These are phyloP conservation scores for Lydus trimaculatus DNA, from an alignment of 2,888 invertebrate species.

Conservation along the genomic window DNA sequence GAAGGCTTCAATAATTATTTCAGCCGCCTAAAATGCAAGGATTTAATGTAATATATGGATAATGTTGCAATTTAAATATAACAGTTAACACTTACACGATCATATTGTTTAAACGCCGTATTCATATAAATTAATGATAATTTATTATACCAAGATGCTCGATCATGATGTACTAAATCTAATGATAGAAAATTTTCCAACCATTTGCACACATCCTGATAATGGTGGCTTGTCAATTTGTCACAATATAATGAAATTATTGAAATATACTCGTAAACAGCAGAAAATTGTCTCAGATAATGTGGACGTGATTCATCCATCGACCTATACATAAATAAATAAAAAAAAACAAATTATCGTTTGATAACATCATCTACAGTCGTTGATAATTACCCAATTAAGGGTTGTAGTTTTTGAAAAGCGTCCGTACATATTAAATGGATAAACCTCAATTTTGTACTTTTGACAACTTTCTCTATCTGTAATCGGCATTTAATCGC, in stretches of 20 bases:
- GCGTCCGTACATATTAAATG: not conserved
- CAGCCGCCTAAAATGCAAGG: constrained; percentile 62
- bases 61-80: too few relatives aligned
- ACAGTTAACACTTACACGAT: constrained; percentile 36
- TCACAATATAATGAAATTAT: constrained; percentile 36
- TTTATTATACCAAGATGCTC: constrained; percentile 38
- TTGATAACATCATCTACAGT: not conserved
- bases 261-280: constrained; percentile 36
- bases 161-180: constrained; percentile 27
- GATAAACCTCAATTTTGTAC: not conserved
- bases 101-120: constrained; percentile 39
- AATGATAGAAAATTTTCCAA: constrained; percentile 37
- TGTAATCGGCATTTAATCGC: not conserved
- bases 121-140: constrained; percentile 34
- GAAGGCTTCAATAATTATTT: constrained; percentile 60
- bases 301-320: constrained; percentile 22
- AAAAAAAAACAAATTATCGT: not conserved
- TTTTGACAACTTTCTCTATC: not conserved
- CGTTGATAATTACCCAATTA: not conserved
- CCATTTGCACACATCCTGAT: constrained; percentile 33
- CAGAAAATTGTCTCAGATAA: constrained; percentile 39
- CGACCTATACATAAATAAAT: constrained; percentile 10
- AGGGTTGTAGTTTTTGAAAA: not conserved
- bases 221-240: constrained; percentile 31
- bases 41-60: too few relatives aligned